phyloP scores from a whole-genome alignment of 2,113 vertebrate species.

The Dasyprocta punctata region DNA sequence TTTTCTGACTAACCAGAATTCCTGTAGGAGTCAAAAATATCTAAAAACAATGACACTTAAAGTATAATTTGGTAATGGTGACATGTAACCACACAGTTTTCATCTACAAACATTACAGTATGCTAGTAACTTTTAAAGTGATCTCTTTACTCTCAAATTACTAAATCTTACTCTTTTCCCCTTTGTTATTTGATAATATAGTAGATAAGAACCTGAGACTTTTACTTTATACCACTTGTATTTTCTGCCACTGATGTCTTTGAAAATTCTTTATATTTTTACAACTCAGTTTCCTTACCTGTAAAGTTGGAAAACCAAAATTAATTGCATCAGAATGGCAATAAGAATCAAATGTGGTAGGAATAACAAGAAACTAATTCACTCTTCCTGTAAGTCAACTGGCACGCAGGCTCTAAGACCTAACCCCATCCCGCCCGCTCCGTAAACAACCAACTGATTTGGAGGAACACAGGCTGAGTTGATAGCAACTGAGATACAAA shows the following conservation, averaged over 20 bases:
- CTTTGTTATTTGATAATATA: neutral
- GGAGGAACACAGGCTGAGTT: no score
- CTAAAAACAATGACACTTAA: neutral
- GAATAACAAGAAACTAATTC: no score
- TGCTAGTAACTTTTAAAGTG: neutral
- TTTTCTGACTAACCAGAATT: neutral
- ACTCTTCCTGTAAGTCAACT: no score
- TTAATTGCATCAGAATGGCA: neutral
- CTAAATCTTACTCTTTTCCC: neutral
- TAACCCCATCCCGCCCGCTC: no score
- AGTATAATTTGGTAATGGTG: neutral
- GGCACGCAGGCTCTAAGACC: no score
- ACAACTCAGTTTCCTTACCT: neutral
- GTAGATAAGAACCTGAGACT: neutral
- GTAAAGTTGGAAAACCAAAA: neutral
- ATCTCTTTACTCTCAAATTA: neutral
- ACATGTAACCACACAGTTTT: neutral
- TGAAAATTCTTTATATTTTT: neutral
- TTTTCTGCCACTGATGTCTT: neutral
- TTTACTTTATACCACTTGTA: neutral
- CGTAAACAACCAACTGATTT: no score
- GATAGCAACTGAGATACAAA: no score
- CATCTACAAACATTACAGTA: neutral
- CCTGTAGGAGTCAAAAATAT: neutral
- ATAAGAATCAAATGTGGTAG: neutral